Conservation (phyloP, 2,888 invertebrate genomes). For the Leptopilina myrica region DNA sequence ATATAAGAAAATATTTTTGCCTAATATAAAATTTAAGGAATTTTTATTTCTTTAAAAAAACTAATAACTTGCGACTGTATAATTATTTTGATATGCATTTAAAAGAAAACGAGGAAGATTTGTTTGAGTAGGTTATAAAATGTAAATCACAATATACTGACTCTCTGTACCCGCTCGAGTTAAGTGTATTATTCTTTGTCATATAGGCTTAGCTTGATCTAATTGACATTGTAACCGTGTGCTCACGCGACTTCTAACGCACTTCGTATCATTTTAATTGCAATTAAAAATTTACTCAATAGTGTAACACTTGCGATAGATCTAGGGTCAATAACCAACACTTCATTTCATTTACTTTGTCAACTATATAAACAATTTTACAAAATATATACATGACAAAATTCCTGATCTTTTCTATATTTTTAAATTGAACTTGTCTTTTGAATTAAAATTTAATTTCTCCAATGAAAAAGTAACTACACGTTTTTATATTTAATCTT, state of each 20-base stretch:
- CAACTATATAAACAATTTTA: too few relatives aligned
- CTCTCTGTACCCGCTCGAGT: slow-evolving; percentile 46
- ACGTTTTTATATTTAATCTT: too few relatives aligned
- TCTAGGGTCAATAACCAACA: slow-evolving; percentile 26
- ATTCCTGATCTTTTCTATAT: too few relatives aligned
- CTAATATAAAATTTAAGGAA: too few relatives aligned
- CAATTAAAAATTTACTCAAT: slow-evolving; percentile 36
- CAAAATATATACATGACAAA: too few relatives aligned
- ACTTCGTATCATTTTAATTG: slow-evolving; percentile 39
- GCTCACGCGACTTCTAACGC: slow-evolving; percentile 53
- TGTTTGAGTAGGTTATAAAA: slow-evolving; percentile 13
- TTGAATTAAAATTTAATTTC: too few relatives aligned
- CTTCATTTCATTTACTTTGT: background rate
- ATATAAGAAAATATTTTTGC: too few relatives aligned
- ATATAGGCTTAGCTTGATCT: slow-evolving; percentile 59
- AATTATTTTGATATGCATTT: background rate
- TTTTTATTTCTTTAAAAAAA: too few relatives aligned
- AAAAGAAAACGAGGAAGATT: background rate
- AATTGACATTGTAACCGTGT: slow-evolving; percentile 70
- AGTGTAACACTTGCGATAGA: background rate
- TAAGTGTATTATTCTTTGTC: slow-evolving; percentile 46
- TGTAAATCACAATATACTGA: background rate
- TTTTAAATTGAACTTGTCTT: too few relatives aligned
- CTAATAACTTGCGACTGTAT: too few relatives aligned
- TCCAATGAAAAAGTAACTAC: too few relatives aligned